Evolutionary conservation across 1,140 invertebrate genomes (phyloP).

Genomic region (Rhopalosiphum maidis): DNA sequence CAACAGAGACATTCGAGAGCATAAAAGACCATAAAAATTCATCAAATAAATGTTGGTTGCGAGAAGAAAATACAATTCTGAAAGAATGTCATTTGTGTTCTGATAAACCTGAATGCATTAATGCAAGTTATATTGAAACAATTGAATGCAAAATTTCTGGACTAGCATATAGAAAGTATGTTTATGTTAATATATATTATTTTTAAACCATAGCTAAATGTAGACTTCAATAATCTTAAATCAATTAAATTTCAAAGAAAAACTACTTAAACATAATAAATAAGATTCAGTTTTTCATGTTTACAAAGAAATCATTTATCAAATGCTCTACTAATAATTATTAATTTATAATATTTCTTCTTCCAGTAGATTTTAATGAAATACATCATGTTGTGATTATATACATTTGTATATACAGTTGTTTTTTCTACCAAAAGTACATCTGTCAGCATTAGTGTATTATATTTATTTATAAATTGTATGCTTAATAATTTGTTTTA

Average conservation of each 20-base stretch:
- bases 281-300: no score
- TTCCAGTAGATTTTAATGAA: not conserved
- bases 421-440: not conserved
- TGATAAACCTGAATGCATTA: constrained; percentile 63
- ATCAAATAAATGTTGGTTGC: constrained; percentile 68
- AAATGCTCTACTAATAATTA: not conserved
- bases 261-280: not conserved
- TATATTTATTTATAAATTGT: constrained; percentile 19
- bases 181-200: not conserved
- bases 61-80: constrained; percentile 73
- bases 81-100: constrained; percentile 81
- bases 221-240: no score
- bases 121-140: constrained; percentile 50
- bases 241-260: not conserved
- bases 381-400: not conserved
- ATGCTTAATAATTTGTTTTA: constrained; percentile 17
- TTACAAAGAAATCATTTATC: not conserved
- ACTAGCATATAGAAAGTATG: constrained; percentile 8
- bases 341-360: not conserved
- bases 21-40: constrained; percentile 27
- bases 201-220: not conserved
- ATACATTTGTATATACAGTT: not conserved
- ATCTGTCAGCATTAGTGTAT: not conserved
- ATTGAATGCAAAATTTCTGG: constrained; percentile 40
- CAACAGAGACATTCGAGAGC: not conserved